These are phyloP conservation scores for Florisuga fusca DNA, from an alignment of 2,797 vertebrate species.

Conservation along the genomic window DNA sequence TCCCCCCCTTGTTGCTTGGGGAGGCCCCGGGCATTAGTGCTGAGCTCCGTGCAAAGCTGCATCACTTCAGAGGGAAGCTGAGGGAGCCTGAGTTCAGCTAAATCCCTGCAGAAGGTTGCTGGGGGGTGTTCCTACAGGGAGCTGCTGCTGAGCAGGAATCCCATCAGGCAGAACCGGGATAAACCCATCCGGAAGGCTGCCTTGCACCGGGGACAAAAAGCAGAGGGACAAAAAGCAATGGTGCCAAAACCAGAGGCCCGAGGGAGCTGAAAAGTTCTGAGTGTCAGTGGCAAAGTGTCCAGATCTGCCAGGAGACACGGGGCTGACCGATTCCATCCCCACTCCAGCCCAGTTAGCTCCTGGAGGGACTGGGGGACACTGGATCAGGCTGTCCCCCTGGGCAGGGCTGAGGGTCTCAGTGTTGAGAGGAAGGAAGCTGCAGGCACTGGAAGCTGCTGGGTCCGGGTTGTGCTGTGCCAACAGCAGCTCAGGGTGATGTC, in stretches of 20 bases:
- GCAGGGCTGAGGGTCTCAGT: not conserved
- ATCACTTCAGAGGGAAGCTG: not conserved
- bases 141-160: not conserved
- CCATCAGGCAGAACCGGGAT: fast-evolving
- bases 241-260: too few species aligned
- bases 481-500: fast-evolving
- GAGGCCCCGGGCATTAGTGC: not conserved
- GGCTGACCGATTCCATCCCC: not conserved
- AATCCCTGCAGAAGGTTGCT: not conserved
- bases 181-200: not conserved
- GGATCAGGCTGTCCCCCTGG: not conserved
- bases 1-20: not conserved
- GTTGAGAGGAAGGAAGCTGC: not conserved
- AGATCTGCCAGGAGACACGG: not conserved
- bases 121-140: not conserved
- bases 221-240: too few species aligned
- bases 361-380: not conserved
- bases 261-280: not conserved
- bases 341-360: not conserved
- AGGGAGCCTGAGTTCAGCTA: not conserved
- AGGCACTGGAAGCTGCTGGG: not conserved
- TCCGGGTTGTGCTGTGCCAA: not conserved
- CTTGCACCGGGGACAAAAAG: not conserved
- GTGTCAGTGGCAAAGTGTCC: not conserved
- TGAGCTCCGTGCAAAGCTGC: not conserved